Evolutionary conservation across 1,140 invertebrate genomes (phyloP), one percentile per base, ranked within the genome.

Genomic region (Riptortus pedestris): DNA sequence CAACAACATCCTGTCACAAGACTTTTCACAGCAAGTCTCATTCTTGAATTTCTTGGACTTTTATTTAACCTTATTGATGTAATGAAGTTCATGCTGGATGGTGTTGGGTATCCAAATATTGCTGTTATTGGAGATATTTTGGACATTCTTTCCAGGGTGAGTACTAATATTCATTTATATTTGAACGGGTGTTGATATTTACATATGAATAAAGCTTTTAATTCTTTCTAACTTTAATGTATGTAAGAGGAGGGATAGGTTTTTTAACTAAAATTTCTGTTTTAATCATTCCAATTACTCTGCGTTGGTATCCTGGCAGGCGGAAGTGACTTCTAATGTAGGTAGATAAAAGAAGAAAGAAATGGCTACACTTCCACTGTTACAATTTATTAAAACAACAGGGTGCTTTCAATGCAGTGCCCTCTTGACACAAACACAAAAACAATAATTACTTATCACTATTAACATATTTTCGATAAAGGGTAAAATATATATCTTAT

Each of bases 1-100:
- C 92, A 95, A 74, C 86, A 84, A 71, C 93, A 96, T 79, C 85
- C 88, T 51, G 86, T 96, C 0, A 94, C 92, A n/a, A 85, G 86
- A 73, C 76, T 97, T 20, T 91, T 98, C 70, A 94, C 92, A 27
- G 83, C 83, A 27, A 92, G 90, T 73, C 79, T 97, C 28, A 74
- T 87, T 11, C 76, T 95, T 66, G 92, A 97, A 74, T 86, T 92
- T 71, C 75, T 89, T 26, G 91, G 90, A 22, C 75, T 95, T 31
- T 84, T 87, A 59, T 82, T 93, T 59, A 94, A 93, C 76, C 81
- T 94, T 18, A 77, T 91, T n/a, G 91, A 98, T 74, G 84, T 87
- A 26, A 79, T 93, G 0, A 89, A 90, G 71, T 97, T 93, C 80
- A 86, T 92, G 20, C 79, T 87, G 31, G 90, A 96, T 78, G 94